Base-by-base conservation (phyloP, 2,113 vertebrate species). In the Nothocercus nigrocapillus region DNA sequence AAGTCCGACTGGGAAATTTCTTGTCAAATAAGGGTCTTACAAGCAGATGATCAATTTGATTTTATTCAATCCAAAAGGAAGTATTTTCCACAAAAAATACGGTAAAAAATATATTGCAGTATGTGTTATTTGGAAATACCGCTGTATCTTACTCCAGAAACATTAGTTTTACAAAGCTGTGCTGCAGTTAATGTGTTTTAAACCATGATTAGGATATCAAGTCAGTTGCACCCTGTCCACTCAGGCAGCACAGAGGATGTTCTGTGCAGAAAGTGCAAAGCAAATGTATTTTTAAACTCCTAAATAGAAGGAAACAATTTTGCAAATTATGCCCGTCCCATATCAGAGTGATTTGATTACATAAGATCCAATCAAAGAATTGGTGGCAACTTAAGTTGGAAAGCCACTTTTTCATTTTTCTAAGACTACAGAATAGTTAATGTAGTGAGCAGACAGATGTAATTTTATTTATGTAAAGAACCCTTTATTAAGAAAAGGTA, bases 11-110 rank as follows among this genome's bases (percentile, higher is more conserved):
- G 66, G 7, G 69, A 66, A 85, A 45, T 24, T 93, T 93, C 30
- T 73, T 90, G 58, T 80, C 53, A 92, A 97, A 92, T 82, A 86
- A 97, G 77, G 93, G 76, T 28, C 90, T 54, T 80, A 92, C 47
- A 97, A 80, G 40, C 95, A 85, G 66, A 82, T 94, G 84, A 86
- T 79, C 94, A 96, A 85, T 94, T 96, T 72, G 36, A 80, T 68
- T 97, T 98, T 98, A 97, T 97, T 97, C 92, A 94, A 80, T 97
- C 97, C 93, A 97, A 96, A 88, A 97, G 95, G 96, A 96, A 96
- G 86, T 97, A 94, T 80, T 92, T 97, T 96, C 95, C 96, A 98
- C 93, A 97, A 97, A 97, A 98, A 96, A 94, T 96, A 97, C 18
- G 96, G 94, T 93, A 96, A 97, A 98, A 98, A 97, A 97, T 97